Conservation (phyloP, 2,888 invertebrate species). For the Oxyteleia sp. region DNA sequence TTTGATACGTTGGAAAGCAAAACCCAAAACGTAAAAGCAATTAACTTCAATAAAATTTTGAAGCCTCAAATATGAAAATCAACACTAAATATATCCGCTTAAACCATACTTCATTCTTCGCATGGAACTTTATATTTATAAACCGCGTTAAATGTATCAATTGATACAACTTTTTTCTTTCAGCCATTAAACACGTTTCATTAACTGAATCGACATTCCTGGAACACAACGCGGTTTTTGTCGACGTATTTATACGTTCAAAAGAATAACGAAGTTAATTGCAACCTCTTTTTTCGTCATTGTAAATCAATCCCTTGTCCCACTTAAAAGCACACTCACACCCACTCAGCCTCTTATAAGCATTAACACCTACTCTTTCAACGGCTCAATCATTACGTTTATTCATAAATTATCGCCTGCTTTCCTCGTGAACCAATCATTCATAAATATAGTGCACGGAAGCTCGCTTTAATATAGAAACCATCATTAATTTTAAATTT, state of each 20-base stretch:
- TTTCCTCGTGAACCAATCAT: conserved; percentile 62
- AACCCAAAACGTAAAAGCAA: too few species aligned
- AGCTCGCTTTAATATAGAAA: conserved; percentile 10
- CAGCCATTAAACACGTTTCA: too few species aligned
- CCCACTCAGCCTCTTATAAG: conserved; percentile 70
- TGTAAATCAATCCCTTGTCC: conserved; percentile 74
- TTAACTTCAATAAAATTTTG: too few species aligned
- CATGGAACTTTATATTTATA: too few species aligned
- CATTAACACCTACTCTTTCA: conserved; percentile 67
- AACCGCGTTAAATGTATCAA: too few species aligned
- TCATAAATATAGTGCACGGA: conserved; percentile 40
- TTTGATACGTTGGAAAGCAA: too few species aligned
- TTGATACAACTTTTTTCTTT: too few species aligned
- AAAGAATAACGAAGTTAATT: conserved; percentile 57
- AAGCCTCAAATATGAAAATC: too few species aligned
- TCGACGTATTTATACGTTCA: conserved; percentile 40
- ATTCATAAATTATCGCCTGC: conserved; percentile 66
- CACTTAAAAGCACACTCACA: conserved; percentile 74
- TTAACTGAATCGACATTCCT: conserved; percentile 48
- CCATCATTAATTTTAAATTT: neutral
- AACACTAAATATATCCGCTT: too few species aligned
- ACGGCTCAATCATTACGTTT: conserved; percentile 55
- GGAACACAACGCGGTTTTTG: conserved; percentile 30
- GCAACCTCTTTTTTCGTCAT: conserved; percentile 58
- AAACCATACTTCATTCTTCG: too few species aligned